These are phyloP conservation scores for Carcharodon carcharias DNA, from an alignment of 2,797 vertebrate genomes.

Conservation along the genomic window DNA sequence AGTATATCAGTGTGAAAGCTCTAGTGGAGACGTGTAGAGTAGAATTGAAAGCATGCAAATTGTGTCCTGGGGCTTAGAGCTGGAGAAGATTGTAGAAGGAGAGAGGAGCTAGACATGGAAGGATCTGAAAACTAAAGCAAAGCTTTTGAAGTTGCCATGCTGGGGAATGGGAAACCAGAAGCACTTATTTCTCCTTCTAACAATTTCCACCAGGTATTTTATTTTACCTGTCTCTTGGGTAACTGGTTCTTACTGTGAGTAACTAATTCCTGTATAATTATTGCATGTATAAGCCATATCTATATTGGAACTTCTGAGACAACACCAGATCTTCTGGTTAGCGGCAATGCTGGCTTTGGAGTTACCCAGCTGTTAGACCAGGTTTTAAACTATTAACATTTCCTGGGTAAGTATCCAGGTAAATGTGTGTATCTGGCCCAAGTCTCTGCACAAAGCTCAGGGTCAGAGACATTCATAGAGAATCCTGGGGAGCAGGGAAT, in stretches of 20 bases:
- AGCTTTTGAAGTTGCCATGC: background rate
- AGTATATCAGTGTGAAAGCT: background rate
- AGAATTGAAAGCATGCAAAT: background rate
- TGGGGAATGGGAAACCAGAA: background rate
- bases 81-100: background rate
- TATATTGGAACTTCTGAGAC: background rate
- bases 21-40: background rate
- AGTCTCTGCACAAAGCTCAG: no score
- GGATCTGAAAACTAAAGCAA: background rate
- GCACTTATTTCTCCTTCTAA: background rate
- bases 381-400: no score
- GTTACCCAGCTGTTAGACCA: no score
- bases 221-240: background rate
- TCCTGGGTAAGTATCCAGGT: no score
- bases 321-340: no score
- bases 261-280: background rate
- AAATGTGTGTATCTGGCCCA: no score
- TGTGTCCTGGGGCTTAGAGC: background rate
- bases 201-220: background rate
- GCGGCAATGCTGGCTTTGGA: no score
- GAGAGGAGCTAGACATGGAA: background rate
- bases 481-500: no score
- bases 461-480: no score
- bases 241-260: background rate
- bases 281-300: background rate